Percentiles rank a stretch among this genome's conserved stretches.
Evolutionary conservation across 2,113 vertebrate genomes (phyloP).

Genomic region (Octodon degus): DNA sequence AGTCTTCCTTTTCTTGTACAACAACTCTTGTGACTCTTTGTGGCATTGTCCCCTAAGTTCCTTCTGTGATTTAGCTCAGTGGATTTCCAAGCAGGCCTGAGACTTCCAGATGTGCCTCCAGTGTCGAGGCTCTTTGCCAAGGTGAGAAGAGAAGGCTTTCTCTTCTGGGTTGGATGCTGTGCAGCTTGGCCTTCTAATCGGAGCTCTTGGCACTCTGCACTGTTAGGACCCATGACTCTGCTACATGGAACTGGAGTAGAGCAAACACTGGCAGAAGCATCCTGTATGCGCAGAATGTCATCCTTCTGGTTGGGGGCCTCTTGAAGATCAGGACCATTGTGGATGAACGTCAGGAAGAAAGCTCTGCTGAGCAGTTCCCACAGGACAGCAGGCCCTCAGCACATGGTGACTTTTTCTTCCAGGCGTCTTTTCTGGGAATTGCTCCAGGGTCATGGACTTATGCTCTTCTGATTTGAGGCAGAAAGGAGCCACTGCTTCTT

Average conservation of each 20-base stretch:
- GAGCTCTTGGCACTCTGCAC: background rate
- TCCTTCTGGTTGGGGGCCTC: background rate
- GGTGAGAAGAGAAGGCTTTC: rapidly evolving
- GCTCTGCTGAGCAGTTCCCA: background rate
- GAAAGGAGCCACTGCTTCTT: background rate
- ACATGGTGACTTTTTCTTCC: background rate
- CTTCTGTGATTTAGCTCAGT: background rate
- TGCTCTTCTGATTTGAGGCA: background rate
- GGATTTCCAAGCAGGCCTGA: background rate
- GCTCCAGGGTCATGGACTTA: background rate
- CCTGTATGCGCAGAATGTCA: background rate
- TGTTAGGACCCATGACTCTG: background rate
- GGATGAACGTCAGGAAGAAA: background rate
- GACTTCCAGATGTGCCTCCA: background rate
- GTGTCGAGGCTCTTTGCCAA: background rate
- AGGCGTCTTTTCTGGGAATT: background rate
- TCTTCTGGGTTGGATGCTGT: background rate
- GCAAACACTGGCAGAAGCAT: background rate
- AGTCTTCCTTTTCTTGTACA: background rate
- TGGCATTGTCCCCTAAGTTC: background rate
- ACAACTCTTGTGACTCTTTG: background rate
- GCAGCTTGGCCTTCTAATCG: background rate
- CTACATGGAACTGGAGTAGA: background rate
- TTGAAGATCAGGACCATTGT: background rate
- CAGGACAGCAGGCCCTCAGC: background rate